These are phyloP conservation scores for Caenorhabditis remanei DNA, from an alignment of 1,140 invertebrate genomes.

Conservation along the genomic window DNA sequence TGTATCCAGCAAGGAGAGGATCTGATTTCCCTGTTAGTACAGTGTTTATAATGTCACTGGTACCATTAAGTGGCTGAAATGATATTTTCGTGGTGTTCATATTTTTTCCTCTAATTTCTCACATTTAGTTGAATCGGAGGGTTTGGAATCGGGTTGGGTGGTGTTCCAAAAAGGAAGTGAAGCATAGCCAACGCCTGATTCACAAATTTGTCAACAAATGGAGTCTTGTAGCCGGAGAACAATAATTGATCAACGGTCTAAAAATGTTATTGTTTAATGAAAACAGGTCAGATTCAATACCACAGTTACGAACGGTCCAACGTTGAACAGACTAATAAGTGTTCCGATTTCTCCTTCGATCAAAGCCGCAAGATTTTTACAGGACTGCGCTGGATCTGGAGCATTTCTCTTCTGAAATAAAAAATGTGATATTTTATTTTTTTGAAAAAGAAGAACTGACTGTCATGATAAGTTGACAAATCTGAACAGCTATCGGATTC, in stretches of 20 bases:
- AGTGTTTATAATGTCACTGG: slow-evolving; percentile 48
- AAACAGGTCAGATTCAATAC: slow-evolving; percentile 10
- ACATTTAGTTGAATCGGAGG: slow-evolving; percentile 36
- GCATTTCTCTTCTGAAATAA: background rate
- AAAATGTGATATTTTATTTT: too few species aligned
- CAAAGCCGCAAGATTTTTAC: background rate
- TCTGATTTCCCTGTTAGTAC: slow-evolving; percentile 54
- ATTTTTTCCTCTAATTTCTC: background rate
- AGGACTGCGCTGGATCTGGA: background rate
- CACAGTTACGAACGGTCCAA: slow-evolving; percentile 61
- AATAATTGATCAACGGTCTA: slow-evolving; percentile 65
- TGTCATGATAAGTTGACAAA: background rate
- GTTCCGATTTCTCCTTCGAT: slow-evolving; percentile 54
- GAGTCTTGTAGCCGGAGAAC: slow-evolving; percentile 63
- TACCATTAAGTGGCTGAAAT: slow-evolving; percentile 48
- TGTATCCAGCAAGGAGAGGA: slow-evolving; percentile 14
- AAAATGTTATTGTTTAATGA: background rate
- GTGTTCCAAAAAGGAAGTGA: slow-evolving; percentile 18
- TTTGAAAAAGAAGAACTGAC: background rate
- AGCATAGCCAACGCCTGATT: slow-evolving; percentile 17
- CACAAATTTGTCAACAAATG: slow-evolving; percentile 55
- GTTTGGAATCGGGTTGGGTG: slow-evolving; percentile 11
- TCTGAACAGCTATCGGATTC: background rate
- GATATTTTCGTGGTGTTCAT: background rate
- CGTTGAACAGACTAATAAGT: slow-evolving; percentile 46